Conservation (phyloP, 2,888 invertebrate species). For the Oxyteleia sp. region DNA sequence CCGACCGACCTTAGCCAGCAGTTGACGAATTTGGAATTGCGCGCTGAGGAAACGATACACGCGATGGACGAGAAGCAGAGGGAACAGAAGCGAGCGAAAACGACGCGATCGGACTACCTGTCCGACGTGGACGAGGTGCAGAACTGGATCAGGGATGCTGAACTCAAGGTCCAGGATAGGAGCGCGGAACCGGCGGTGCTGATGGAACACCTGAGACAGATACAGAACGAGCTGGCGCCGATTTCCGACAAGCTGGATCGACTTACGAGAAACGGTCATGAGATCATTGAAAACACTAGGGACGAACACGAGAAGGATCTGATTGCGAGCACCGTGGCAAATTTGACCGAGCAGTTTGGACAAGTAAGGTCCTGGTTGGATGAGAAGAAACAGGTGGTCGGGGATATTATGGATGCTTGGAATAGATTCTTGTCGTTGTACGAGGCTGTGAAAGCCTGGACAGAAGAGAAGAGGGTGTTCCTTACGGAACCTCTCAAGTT, state of each 20-base stretch:
- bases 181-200: constrained; percentile 92
- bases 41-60: constrained; percentile 93
- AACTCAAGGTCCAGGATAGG: constrained; percentile 94
- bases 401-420: constrained; percentile 96
- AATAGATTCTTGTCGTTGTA: constrained; percentile 94
- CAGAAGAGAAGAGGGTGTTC: constrained; percentile 93
- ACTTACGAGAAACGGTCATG: constrained; percentile 92
- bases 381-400: constrained; percentile 94
- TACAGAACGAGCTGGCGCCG: constrained; percentile 92
- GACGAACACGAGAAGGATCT: constrained; percentile 93
- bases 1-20: constrained; percentile 94
- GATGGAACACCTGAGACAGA: constrained; percentile 93
- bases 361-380: constrained; percentile 94
- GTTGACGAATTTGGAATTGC: constrained; percentile 93
- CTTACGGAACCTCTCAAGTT: constrained; percentile 93
- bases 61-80: constrained; percentile 96
- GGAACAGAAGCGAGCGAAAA: constrained; percentile 95
- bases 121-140: constrained; percentile 94
- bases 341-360: constrained; percentile 93
- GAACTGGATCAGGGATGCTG: constrained; percentile 94
- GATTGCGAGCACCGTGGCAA: constrained; percentile 92
- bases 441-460: constrained; percentile 94
- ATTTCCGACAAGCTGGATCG: constrained; percentile 93
- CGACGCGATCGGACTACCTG: constrained; percentile 93
- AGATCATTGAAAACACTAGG: constrained; percentile 93